Evolutionary conservation across 2,888 invertebrate genomes (phyloP), one percentile per base, ranked within the genome.

Genomic region (Synergus umbraculus): DNA sequence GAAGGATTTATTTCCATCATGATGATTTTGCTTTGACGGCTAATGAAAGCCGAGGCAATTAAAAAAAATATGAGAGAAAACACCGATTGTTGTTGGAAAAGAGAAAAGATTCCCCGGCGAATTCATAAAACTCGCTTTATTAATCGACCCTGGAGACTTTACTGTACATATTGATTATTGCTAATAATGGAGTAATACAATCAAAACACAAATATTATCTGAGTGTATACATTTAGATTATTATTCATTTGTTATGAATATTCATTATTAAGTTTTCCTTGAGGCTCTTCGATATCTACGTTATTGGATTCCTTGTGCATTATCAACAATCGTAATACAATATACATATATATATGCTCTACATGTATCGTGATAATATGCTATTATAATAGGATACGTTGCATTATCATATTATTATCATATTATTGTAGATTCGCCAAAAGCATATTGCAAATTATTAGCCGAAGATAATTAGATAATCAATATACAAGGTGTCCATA

Each of bases 241-340:
- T 54, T 73, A 54, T 73, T 49, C 18, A 37, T 12, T 49, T 58
- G 73, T 37, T 73, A 73, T 73, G 73, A 73, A 73, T 73, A 73
- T 73, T 73, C n/a, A 73, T 54, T 73, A 18, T 43, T n/a, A 44
- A 44, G 1, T n/a, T 18, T 37, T 37, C 29, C 29, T 29, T 2
- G 29, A 29, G 29, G 37, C 37, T 37, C 4, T 37, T 10, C 12
- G 44, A 13, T 22, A 43, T 41, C 10, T 41, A 43, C 37, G 44
- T 44, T 66, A n/a, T 10, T 66, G 41, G 15, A n/a, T n/a, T 41
- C n/a, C 12, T 22, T 29, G 13, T 22, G 29, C 13, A 63, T 2
- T 18, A 15, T 13, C 9, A 46, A 46, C 46, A 10, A 12, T 12
- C 8, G 8, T 46, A 46, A 46, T 10, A 1, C 46, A 46, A 46